Evolutionary conservation across 2,113 vertebrate species (phyloP), one percentile per base, ranked within the genome.

Genomic region (Acanthochromis polyacanthus): DNA sequence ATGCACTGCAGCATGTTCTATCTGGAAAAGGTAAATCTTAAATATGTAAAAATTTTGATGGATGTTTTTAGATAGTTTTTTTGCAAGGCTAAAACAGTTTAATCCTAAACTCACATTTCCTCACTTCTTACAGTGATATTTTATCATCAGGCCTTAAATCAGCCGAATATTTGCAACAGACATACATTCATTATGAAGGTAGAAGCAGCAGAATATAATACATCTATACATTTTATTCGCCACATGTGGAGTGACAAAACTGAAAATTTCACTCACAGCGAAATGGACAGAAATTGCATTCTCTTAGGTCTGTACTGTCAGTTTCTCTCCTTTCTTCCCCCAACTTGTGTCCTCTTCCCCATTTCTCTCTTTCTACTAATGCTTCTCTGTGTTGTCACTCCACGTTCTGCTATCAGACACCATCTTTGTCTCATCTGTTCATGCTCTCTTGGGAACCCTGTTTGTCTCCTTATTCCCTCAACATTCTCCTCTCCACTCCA

Each of bases 401-500:
- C 84, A 78, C 62, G 51, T 89, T 70, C 65, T 11, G 36, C 78
- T 89, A 81, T 79, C 83, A 88, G 77, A 87, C 88, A 84, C 81
- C 50, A 84, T 76, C 73, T 55, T 76, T 71, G 73, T 91, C 86
- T 91, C 78, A 89, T 92, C 81, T 80, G 46, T 52, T 88, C 56
- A 38, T 53, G 50, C 46, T 88, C 93, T 91, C 88, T 67, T 58
- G 89, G 84, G 84, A 88, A 43, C 72, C 74, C 76, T 81, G 74
- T 91, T 88, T 92, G 86, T 88, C 88, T 90, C 79, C 80, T 82
- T 82, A 81, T 88, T 89, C 86, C 86, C 71, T 87, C 67, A 56
- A 38, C 74, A 70, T 69, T 72, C 67, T 75, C 75, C 66, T 73
- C 65, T 71, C 57, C 73, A 65, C 30, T 75, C 75, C 66, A 73